Percentiles rank a stretch among this genome's conserved stretches.
Conservation (phyloP, 2,113 vertebrate genomes). For the Typhlomys cinereus region DNA sequence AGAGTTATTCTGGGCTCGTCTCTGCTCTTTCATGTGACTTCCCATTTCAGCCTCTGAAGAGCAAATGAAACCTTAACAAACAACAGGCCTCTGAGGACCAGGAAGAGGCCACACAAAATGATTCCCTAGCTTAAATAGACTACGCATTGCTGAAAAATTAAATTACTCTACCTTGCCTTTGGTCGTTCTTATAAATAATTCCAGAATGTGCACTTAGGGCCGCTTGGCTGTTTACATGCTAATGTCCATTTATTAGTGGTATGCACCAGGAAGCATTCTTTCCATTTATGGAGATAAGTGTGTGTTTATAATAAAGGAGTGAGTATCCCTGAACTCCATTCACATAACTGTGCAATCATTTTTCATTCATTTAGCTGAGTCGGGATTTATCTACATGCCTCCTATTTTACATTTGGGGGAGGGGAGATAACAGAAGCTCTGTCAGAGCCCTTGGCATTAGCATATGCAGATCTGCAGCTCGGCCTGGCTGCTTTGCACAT, state of each 20-base stretch:
- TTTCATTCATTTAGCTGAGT: conserved; percentile 69
- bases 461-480: conserved; percentile 83
- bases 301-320: conserved; percentile 56
- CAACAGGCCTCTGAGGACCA: background rate
- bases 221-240: conserved; percentile 43
- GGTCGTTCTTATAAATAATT: conserved; percentile 55
- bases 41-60: background rate
- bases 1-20: background rate
- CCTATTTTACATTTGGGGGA: conserved; percentile 66
- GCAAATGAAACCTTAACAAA: conserved; percentile 4
- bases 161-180: conserved; percentile 12
- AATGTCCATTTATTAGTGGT: conserved; percentile 55
- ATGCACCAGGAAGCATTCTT: background rate
- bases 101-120: background rate
- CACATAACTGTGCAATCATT: conserved; percentile 42
- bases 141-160: conserved; percentile 22
- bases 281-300: conserved; percentile 31
- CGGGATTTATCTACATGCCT: conserved; percentile 68
- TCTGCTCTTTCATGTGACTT: background rate
- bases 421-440: conserved; percentile 64
- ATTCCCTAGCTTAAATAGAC: conserved; percentile 31
- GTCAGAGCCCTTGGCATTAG: conserved; percentile 83
- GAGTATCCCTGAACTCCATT: conserved; percentile 43
- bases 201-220: conserved; percentile 16
- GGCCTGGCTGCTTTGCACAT: conserved; percentile 87